Conservation (phyloP, 2,888 invertebrate species). For the Nudaria mundana region DNA sequence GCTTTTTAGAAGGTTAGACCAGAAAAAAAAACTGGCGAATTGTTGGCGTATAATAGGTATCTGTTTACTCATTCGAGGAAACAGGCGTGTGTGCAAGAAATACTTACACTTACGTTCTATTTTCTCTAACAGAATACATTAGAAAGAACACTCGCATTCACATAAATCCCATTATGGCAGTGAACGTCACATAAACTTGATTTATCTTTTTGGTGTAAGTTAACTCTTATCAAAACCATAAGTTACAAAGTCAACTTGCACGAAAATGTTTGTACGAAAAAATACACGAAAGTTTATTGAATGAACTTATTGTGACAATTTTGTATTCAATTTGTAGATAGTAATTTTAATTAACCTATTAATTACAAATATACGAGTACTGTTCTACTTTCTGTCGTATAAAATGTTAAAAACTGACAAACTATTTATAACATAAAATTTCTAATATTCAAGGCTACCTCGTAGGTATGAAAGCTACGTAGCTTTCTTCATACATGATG, state of each 20-base stretch:
- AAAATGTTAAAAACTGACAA: background rate
- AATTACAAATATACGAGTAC: background rate
- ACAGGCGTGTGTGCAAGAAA: too few species aligned
- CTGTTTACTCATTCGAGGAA: too few species aligned
- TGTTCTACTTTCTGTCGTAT: background rate
- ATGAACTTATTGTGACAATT: background rate
- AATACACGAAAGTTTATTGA: conserved; percentile 1
- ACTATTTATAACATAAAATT: too few species aligned
- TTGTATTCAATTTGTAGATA: background rate
- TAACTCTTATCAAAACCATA: conserved; percentile 67
- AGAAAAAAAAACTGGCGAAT: too few species aligned
- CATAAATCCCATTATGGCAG: conserved; percentile 73
- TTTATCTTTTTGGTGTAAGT: conserved; percentile 71
- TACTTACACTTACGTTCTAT: conserved; percentile 42
- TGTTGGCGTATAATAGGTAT: too few species aligned
- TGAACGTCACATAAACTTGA: conserved; percentile 76
- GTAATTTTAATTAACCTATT: background rate
- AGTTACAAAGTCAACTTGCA: conserved; percentile 46
- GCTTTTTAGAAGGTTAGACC: too few species aligned
- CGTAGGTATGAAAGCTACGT: too few species aligned
- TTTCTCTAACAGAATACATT: conserved; percentile 55
- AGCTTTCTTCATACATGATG: too few species aligned
- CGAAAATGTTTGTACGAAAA: conserved; percentile 29
- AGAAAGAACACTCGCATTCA: conserved; percentile 51
- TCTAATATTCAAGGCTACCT: too few species aligned